A percentile compares a stretch with the other conserved stretches of the same genome.
Conservation (phyloP, 2,888 invertebrate genomes). For the Eupithecia exiguata region DNA sequence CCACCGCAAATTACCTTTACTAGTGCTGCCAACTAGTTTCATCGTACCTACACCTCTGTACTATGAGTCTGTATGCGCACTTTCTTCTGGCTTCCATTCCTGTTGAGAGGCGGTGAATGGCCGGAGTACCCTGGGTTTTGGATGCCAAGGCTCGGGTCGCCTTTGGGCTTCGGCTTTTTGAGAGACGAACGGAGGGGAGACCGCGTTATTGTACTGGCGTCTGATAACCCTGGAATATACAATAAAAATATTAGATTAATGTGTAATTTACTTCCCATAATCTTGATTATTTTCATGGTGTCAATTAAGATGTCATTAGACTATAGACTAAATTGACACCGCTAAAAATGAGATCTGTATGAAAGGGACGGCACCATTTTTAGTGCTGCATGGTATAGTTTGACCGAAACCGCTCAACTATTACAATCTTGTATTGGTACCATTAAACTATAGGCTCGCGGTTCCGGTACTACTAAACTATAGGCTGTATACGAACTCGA, state of each 20-base stretch:
- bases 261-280: not conserved
- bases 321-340: no score
- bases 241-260: not conserved
- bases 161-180: conserved; percentile 88
- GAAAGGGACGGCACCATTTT: no score
- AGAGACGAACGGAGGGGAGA: conserved; percentile 88
- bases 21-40: not conserved
- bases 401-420: no score
- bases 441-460: no score
- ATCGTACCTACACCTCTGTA: conserved; percentile 86
- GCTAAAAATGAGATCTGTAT: no score
- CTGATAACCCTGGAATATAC: conserved; percentile 62
- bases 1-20: not conserved
- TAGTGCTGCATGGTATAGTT: no score
- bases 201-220: conserved; percentile 76
- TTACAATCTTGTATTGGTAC: no score
- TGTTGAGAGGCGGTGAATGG: conserved; percentile 91
- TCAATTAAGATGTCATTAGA: no score
- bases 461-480: no score
- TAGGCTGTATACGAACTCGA: no score
- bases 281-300: no score
- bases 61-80: conserved; percentile 96
- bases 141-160: conserved; percentile 87
- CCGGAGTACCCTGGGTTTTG: conserved; percentile 93
- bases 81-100: conserved; percentile 95